Evolutionary conservation across 1,140 invertebrate species (phyloP).

Genomic region (Saccostrea echinata): DNA sequence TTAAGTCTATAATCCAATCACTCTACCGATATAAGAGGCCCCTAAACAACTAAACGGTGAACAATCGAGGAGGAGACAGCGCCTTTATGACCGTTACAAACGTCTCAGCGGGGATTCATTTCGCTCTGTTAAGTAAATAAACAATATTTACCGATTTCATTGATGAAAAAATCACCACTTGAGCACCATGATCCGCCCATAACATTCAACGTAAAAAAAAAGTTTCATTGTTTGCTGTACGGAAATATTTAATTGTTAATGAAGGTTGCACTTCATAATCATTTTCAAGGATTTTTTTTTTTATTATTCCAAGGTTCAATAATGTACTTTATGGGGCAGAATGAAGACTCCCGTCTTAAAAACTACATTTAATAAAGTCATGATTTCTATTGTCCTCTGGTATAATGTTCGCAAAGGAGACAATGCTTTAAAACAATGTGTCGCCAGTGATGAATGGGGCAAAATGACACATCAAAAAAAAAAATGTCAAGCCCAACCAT

Average conservation of each 20-base stretch:
- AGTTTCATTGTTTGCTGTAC: neutral
- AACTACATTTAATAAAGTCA: neutral
- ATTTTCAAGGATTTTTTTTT: neutral
- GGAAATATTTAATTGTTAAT: neutral
- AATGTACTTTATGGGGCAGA: neutral
- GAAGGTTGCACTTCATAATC: neutral
- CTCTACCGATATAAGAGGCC: neutral
- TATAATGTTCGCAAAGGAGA: neutral
- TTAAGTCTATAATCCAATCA: conserved; percentile 29
- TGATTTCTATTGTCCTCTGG: neutral
- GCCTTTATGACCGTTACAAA: neutral
- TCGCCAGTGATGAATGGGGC: neutral
- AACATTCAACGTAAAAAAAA: conserved; percentile 3
- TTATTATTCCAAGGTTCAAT: neutral
- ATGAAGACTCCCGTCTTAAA: neutral
- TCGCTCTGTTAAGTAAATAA: conserved; percentile 14
- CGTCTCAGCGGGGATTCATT: neutral
- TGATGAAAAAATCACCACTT: conserved; percentile 23
- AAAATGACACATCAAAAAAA: conserved; percentile 21
- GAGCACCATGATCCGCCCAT: neutral
- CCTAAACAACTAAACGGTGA: neutral
- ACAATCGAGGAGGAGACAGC: neutral
- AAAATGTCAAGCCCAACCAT: neutral
- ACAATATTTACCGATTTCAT: conserved; percentile 36
- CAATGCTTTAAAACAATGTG: conserved; percentile 15